Percentiles rank a stretch among this genome's conserved stretches.
phyloP scores from a whole-genome alignment of 2,113 vertebrate species.

The Natator depressus region DNA sequence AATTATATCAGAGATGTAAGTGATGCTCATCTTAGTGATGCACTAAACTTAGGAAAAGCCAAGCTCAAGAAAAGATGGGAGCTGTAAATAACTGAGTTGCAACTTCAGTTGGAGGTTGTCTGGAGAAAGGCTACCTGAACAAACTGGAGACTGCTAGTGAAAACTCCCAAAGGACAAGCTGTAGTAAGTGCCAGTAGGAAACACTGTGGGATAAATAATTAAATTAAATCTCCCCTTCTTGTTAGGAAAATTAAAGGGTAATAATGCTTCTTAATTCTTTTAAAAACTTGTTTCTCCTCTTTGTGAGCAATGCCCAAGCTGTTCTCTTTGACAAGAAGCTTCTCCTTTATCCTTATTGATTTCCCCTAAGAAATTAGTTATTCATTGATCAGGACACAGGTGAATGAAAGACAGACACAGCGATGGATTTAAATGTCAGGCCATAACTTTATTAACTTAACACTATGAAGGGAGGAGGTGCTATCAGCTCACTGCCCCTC shows the following conservation, averaged over 20 bases:
- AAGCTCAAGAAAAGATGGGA: background rate
- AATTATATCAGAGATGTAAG: background rate
- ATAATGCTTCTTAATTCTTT: background rate
- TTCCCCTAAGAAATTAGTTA: background rate
- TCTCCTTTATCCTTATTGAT: background rate
- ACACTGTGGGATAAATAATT: background rate
- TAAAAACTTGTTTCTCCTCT: background rate
- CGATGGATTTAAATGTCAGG: background rate
- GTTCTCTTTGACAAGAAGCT: background rate
- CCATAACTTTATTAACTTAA: background rate
- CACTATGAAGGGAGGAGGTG: background rate
- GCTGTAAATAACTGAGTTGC: background rate
- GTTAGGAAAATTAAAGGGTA: too few relatives aligned
- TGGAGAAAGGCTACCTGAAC: background rate
- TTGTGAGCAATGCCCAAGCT: background rate
- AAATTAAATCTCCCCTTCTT: too few relatives aligned
- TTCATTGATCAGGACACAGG: background rate
- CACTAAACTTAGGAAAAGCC: background rate
- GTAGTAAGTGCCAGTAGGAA: background rate
- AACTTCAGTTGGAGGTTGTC: background rate
- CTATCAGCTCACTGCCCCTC: background rate
- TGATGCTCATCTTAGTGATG: background rate
- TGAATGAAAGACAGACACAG: background rate
- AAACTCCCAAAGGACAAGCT: background rate
- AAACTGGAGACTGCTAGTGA: background rate